phyloP scores from a whole-genome alignment of 2,113 vertebrate species.

The Eclectus roratus region DNA sequence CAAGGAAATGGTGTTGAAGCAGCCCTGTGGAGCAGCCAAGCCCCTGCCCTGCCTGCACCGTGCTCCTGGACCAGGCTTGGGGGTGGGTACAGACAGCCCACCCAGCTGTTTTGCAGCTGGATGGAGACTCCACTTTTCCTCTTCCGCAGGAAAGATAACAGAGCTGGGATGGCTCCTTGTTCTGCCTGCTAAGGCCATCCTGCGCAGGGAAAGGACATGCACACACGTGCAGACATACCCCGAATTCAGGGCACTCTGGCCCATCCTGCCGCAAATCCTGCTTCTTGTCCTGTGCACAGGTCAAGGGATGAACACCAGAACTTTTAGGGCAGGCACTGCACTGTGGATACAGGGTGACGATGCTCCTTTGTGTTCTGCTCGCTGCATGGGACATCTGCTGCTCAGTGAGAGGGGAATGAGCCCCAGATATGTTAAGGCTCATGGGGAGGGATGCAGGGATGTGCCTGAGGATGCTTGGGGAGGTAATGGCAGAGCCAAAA shows the following conservation, averaged over 20 bases:
- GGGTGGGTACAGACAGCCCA: not conserved
- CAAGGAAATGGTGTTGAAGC: not conserved
- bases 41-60: not conserved
- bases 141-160: not conserved
- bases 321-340: not conserved
- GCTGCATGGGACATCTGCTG: not conserved
- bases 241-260: not conserved
- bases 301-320: too few relatives aligned
- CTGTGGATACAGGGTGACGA: not conserved
- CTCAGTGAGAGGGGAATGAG: not conserved
- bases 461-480: not conserved
- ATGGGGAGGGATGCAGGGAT: not conserved
- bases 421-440: not conserved
- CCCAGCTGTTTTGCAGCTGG: not conserved
- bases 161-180: not conserved
- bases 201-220: fast-evolving
- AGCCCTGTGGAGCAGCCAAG: not conserved
- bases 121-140: not conserved
- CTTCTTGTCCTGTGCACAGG: not conserved
- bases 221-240: fast-evolving
- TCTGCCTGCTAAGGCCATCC: not conserved
- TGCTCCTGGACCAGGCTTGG: not conserved
- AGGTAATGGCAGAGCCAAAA: not conserved
- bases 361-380: not conserved
- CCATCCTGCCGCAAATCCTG: not conserved